Evolutionary conservation across 2,888 invertebrate genomes (phyloP).

Genomic region (Dusona sp.): DNA sequence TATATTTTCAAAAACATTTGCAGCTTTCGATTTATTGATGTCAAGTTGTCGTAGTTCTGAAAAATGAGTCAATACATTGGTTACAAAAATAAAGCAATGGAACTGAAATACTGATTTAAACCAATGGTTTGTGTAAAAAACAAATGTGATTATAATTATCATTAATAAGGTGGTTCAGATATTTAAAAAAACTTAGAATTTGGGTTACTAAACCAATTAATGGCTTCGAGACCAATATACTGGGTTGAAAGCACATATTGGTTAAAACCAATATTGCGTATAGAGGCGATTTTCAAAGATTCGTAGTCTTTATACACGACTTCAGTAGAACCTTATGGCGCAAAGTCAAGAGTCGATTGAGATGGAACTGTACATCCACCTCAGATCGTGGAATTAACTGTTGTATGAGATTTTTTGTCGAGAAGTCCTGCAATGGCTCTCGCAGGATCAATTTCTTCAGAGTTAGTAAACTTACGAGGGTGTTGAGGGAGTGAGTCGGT

Average conservation of each 20-base stretch:
- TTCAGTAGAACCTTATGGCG: neutral
- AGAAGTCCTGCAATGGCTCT: conserved; percentile 14
- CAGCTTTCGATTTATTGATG: too few relatives aligned
- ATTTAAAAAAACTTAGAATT: neutral
- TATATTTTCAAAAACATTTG: too few relatives aligned
- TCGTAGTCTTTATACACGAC: neutral
- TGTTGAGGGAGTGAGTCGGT: neutral
- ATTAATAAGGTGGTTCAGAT: neutral
- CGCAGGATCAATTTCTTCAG: conserved; percentile 27
- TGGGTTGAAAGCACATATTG: neutral
- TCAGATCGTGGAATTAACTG: conserved; percentile 15
- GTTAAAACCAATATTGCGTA: neutral
- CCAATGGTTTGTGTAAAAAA: too few relatives aligned
- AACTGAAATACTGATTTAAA: too few relatives aligned
- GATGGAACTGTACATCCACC: conserved; percentile 9
- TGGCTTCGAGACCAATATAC: neutral
- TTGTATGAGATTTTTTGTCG: conserved; percentile 23
- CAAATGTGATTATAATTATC: neutral
- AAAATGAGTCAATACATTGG: too few relatives aligned
- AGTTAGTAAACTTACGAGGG: conserved; percentile 6
- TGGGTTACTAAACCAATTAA: neutral
- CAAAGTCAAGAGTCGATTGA: neutral
- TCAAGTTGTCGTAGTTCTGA: too few relatives aligned
- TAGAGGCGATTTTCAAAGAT: neutral
- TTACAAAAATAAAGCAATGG: too few relatives aligned